phyloP scores from a whole-genome alignment of 2,888 invertebrate genomes.

The Dendrolimus houi region DNA sequence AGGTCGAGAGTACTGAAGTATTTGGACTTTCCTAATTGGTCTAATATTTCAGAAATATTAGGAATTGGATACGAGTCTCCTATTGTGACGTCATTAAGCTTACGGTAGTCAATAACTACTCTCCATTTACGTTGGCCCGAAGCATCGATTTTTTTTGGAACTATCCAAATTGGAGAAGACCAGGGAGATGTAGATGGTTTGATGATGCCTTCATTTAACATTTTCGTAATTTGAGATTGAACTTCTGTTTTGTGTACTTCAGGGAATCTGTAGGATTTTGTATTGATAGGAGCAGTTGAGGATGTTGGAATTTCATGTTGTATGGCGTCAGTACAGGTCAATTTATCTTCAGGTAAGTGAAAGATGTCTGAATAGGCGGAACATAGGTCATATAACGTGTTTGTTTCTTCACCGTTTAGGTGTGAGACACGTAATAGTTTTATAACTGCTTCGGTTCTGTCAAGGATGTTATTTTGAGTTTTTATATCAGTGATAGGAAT shows the following conservation, averaged over 20 bases:
- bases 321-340: background rate
- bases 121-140: conserved; percentile 4
- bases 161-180: conserved; percentile 1
- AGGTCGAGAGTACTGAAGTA: conserved; percentile 4
- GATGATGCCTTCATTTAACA: background rate
- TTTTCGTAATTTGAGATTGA: conserved; percentile 5
- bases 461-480: background rate
- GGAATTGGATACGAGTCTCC: conserved; percentile 6
- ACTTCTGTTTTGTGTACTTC: background rate
- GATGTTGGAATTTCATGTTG: background rate
- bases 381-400: background rate
- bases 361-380: background rate
- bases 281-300: background rate
- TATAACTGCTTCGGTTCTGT: background rate
- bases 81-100: conserved; percentile 6
- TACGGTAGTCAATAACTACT: conserved; percentile 5
- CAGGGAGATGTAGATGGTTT: conserved; percentile 1
- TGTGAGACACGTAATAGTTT: background rate
- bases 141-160: conserved; percentile 3
- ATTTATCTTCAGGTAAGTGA: background rate
- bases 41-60: conserved; percentile 1
- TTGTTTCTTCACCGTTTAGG: background rate
- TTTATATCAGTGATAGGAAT: background rate
- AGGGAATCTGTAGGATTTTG: background rate
- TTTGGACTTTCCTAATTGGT: background rate